These are phyloP conservation scores for Polypterus senegalus DNA, from an alignment of 2,113 vertebrate genomes.

Conservation along the genomic window DNA sequence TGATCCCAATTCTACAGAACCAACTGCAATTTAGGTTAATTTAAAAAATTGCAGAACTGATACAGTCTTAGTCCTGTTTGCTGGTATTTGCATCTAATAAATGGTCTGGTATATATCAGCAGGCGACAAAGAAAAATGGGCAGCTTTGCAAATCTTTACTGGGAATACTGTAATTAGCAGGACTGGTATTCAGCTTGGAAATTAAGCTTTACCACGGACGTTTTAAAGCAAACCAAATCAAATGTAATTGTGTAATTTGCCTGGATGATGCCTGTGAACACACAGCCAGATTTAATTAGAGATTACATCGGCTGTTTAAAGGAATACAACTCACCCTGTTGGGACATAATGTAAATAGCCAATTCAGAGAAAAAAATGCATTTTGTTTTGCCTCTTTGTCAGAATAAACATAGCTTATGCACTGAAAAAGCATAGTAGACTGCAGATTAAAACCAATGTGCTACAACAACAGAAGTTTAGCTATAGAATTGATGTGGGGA, in stretches of 20 bases:
- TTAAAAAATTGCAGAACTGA: not conserved
- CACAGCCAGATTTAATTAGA: constrained; percentile 44
- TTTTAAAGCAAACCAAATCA: constrained; percentile 35
- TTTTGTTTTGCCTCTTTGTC: constrained; percentile 28
- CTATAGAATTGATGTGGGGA: no score
- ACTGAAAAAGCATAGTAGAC: constrained; percentile 23
- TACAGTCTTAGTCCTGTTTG: not conserved
- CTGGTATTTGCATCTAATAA: not conserved
- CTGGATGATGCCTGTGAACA: constrained; percentile 29
- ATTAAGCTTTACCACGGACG: constrained; percentile 33
- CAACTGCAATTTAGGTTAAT: not conserved
- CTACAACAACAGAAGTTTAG: no score
- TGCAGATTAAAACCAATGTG: fast-evolving
- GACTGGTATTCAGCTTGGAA: constrained; percentile 3
- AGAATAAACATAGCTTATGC: constrained; percentile 34
- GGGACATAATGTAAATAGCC: constrained; percentile 29
- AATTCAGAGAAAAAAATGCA: constrained; percentile 5
- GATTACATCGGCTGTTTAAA: constrained; percentile 31
- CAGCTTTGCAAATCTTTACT: constrained; percentile 2
- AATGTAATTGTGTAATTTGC: constrained; percentile 31
- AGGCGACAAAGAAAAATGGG: not conserved
- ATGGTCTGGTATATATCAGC: not conserved
- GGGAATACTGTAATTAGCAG: constrained; percentile 4
- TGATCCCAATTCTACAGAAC: not conserved
- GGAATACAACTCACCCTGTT: constrained; percentile 20